A percentile compares a stretch with the other conserved stretches of the same genome.
These are phyloP conservation scores for Numenius phaeopus DNA, from an alignment of 2,797 vertebrate species.

Conservation along the genomic window DNA sequence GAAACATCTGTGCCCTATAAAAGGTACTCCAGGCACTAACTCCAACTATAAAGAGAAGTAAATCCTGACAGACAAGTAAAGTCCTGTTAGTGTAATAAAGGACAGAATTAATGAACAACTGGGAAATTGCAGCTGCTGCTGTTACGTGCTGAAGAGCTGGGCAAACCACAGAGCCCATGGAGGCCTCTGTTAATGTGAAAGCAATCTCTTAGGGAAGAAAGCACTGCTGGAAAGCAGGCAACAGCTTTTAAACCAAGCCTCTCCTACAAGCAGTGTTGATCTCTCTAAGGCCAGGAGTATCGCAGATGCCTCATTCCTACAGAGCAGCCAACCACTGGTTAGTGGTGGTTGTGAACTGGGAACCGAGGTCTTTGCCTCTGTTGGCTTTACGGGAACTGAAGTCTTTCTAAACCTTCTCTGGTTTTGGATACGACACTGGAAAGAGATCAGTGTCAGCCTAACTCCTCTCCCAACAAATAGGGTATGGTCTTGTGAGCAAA, in stretches of 20 bases:
- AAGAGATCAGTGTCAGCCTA: not conserved
- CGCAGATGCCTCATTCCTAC: accelerated
- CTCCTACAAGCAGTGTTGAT: not conserved
- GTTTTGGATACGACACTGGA: not conserved
- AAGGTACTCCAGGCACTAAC: conserved; percentile 32
- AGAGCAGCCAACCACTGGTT: not conserved
- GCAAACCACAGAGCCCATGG: not conserved
- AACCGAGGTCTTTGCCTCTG: not conserved
- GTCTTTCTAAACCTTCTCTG: not conserved
- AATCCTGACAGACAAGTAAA: conserved; percentile 56
- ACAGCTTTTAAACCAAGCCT: not conserved
- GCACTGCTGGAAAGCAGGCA: not conserved
- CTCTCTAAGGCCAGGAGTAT: not conserved
- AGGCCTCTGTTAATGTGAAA: not conserved
- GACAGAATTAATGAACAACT: conserved; percentile 50
- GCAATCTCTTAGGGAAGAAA: conserved; percentile 3
- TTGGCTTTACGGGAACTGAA: not conserved
- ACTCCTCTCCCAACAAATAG: not conserved
- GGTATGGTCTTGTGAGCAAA: not conserved
- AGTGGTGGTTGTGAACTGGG: not conserved
- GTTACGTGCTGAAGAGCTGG: not conserved
- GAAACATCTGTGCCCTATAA: conserved; percentile 61
- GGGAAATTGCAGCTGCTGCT: not conserved
- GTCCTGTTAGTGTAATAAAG: conserved; percentile 29
- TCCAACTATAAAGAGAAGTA: conserved; percentile 37